Base-by-base conservation (phyloP, 2,113 vertebrate genomes). In the Dicrurus megarhynchus region DNA sequence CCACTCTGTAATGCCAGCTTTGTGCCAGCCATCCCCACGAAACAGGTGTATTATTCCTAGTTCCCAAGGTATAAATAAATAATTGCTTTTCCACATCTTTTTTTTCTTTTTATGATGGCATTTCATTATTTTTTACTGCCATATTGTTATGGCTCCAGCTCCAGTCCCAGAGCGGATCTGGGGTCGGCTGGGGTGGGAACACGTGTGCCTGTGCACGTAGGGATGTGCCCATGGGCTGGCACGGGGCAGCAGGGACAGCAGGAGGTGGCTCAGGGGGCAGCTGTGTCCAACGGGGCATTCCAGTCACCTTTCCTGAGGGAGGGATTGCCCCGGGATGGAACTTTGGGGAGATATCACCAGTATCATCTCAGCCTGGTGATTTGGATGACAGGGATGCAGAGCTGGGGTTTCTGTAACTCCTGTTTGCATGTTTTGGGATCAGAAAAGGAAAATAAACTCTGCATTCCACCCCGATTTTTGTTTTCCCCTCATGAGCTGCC, bases 41-140 rank as follows among this genome's bases (percentile, higher is more conserved):
- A 96, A 83, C 98, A 98, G 97, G 97, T 98, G 97, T 97, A 98
- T 98, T 98, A 98, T 98, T 98, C 94, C 97, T 97, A 95, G 97
- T 53, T 97, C 96, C 95, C 78, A 50, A 92, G 96, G 97, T 95
- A 97, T 97, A 96, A 97, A 97, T 98, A 97, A 98, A 96, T 97
- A 97, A 97, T 91, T 88, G 92, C 84, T 97, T 98, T 98, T 91
- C 97, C 97, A 96, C 83, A 33, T 94, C 46, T n/a, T n/a, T n/a
- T n/a, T n/a, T n/a, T n/a, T n/a, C n/a, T n/a, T 86, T 97, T 96
- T 95, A 97, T 96, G 91, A 95, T 97, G 96, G 86, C 84, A 63
- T 97, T 98, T 98, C 97, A 97, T 98, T 98, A 97, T 96, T 98
- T 98, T 98, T 98, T 96, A 97, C 88, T 96, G 95, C 96, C 81